Percentiles rank a stretch among this genome's conserved stretches.
Conservation (phyloP, 2,797 vertebrate genomes). For the Smutsia temminckii region DNA sequence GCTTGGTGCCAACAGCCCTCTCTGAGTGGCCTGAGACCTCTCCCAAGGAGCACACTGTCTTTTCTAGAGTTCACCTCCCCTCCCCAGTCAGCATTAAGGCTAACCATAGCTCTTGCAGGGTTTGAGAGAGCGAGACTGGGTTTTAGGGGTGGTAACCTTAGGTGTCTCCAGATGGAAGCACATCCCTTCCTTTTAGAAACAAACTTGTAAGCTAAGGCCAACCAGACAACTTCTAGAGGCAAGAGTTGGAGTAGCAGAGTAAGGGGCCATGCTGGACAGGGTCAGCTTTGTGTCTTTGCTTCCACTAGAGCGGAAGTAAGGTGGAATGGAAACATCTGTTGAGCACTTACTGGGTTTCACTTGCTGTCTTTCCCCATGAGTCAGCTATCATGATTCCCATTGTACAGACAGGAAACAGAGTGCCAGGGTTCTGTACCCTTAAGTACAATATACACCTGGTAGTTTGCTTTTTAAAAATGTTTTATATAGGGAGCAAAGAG, state of each 20-base stretch:
- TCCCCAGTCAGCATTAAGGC: background rate
- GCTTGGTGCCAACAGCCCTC: background rate
- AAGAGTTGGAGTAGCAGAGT: background rate
- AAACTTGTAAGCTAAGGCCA: background rate
- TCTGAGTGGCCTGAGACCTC: background rate
- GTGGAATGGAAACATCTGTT: background rate
- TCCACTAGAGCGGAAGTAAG: background rate
- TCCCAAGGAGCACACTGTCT: background rate
- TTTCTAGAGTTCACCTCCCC: background rate
- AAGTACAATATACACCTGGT: background rate
- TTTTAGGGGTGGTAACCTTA: background rate
- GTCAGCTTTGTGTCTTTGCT: background rate
- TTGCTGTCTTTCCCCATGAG: background rate
- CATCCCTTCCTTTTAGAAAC: background rate
- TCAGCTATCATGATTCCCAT: background rate
- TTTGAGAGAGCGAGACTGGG: background rate
- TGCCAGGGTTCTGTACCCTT: background rate
- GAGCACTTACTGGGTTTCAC: background rate
- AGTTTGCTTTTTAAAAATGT: background rate
- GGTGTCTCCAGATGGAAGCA: background rate
- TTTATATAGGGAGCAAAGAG: background rate
- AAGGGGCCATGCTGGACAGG: background rate
- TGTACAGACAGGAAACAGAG: background rate
- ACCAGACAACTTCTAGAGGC: background rate
- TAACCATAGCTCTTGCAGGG: background rate